Base-by-base conservation (phyloP, 2,797 vertebrate genomes). In the Diplodus puntazzo region DNA sequence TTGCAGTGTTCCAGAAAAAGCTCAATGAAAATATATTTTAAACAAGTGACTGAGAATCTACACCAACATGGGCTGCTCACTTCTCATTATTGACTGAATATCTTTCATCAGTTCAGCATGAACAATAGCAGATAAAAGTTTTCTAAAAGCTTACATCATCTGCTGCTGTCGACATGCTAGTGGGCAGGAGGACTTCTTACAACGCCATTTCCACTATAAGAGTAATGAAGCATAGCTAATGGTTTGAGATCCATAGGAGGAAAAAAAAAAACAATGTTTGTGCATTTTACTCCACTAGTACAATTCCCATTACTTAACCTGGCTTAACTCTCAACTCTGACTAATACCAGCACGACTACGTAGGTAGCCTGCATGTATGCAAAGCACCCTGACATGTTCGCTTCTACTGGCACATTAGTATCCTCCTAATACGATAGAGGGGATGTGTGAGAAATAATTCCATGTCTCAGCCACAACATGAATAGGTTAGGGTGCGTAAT, bases 401-500 rank as follows among this genome's bases (percentile, higher is more conserved):
- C 81, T 89, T 86, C 78, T 63, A 59, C 73, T 80, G 78, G 82
- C 77, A 90, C 73, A 89, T 89, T 84, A 88, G 84, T 59, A 85
- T 87, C 72, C 52, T 82, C 69, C 73, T 87, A 87, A 90, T 86
- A 75, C n/a, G 53, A 89, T 80, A 69, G 69, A 89, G 67, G 49
- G 80, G 81, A 89, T 74, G 82, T 81, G 83, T 74, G 75, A 79
- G 80, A 70, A 87, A 79, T 92, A 90, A 93, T 92, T 88, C 85
- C 77, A 80, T 25, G 52, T 88, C 86, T 91, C 79, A 89, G 75
- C 84, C 76, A 73, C 81, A 86, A 84, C 77, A 85, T 89, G 90
- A 94, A 93, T 87, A 90, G 89, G 91, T 92, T 90, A 88, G 79
- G 75, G 71, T 79, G 86, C 62, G 83, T 94, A 94, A 95, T 93